phyloP scores from a whole-genome alignment of 2,797 vertebrate species.

The Enteromius argenteus region DNA sequence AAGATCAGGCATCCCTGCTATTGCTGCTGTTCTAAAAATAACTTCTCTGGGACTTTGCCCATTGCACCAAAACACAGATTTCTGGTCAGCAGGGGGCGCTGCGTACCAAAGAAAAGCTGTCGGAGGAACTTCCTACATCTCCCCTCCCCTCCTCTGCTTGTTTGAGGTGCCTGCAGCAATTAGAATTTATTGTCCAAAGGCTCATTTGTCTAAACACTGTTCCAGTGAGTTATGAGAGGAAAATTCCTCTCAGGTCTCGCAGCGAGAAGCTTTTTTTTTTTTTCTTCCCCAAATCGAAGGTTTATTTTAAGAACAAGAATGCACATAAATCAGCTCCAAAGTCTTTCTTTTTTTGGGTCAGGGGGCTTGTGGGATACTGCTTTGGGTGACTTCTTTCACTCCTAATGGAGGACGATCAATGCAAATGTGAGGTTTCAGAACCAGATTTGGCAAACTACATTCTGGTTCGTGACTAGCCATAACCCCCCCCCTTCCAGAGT shows the following conservation, averaged over 20 bases:
- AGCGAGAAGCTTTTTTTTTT: not conserved
- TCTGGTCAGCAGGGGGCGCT: conserved; percentile 68
- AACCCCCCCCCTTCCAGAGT: conserved; percentile 54
- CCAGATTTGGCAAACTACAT: conserved; percentile 68
- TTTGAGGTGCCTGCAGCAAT: conserved; percentile 73
- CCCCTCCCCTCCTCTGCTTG: conserved; percentile 48
- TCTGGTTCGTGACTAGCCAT: conserved; percentile 75
- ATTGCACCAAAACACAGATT: conserved; percentile 17
- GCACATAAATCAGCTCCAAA: not conserved
- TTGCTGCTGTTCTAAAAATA: conserved; percentile 50
- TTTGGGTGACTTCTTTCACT: not conserved
- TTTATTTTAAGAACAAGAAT: conserved; percentile 2
- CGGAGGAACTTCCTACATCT: conserved; percentile 17
- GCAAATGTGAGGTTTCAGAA: conserved; percentile 67
- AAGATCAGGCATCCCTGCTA: conserved; percentile 23
- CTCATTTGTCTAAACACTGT: conserved; percentile 68
- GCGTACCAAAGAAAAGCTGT: conserved; percentile 65
- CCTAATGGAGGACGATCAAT: conserved; percentile 17
- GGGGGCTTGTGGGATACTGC: not conserved
- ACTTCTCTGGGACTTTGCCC: conserved; percentile 16
- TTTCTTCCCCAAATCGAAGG: not conserved
- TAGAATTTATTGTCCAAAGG: conserved; percentile 78
- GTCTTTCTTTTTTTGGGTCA: not conserved
- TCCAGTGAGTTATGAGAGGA: conserved; percentile 65
- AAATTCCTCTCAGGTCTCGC: conserved; percentile 66